phyloP scores from a whole-genome alignment of 2,797 vertebrate species.

The Crax fasciolata region DNA sequence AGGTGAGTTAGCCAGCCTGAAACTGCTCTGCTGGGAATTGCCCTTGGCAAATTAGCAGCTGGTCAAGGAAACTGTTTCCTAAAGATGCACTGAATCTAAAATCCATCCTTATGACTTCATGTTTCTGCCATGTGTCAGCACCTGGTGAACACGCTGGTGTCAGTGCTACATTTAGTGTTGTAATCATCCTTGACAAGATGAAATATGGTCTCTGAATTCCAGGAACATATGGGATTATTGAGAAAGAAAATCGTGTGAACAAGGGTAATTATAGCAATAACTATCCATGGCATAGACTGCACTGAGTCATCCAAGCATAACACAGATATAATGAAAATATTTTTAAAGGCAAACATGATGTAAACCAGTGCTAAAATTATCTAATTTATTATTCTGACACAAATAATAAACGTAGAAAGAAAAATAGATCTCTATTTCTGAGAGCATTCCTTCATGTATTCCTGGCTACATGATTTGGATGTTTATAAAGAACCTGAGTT shows the following conservation, averaged over 20 bases:
- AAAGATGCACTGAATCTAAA: background rate
- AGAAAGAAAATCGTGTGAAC: constrained; percentile 74
- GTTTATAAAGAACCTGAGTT: background rate
- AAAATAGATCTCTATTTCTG: background rate
- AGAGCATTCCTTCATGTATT: background rate
- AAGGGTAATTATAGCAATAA: constrained; percentile 75
- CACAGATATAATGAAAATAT: constrained; percentile 63
- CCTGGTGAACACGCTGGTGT: background rate
- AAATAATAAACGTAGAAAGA: constrained; percentile 30
- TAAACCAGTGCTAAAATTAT: constrained; percentile 51
- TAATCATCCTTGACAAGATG: constrained; percentile 67
- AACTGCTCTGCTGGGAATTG: background rate
- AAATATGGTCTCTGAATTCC: constrained; percentile 55
- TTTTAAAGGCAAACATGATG: constrained; percentile 70
- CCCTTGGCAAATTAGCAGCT: background rate
- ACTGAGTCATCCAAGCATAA: constrained; percentile 34
- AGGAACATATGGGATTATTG: constrained; percentile 69
- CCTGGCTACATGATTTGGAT: background rate
- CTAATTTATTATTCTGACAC: constrained; percentile 60
- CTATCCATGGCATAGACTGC: constrained; percentile 47
- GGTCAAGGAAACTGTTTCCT: background rate
- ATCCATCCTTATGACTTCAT: background rate
- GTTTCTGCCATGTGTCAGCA: background rate
- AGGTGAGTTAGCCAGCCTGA: background rate
- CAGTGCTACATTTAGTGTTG: background rate